Evolutionary conservation across 2,797 vertebrate genomes (phyloP).

Genomic region (Tiaroga cobitis): DNA sequence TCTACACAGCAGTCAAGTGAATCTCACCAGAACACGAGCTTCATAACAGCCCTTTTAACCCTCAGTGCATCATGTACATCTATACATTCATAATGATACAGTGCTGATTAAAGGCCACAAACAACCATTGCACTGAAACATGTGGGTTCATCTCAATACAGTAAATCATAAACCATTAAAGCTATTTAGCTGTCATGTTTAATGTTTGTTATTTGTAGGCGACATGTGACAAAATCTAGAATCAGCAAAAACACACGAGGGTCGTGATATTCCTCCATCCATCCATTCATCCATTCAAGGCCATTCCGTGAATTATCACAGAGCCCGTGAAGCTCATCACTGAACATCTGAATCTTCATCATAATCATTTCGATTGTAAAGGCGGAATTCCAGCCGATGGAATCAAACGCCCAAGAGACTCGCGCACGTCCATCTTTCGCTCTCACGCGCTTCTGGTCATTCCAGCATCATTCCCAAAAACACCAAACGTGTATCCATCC

Average conservation of each 20-base stretch:
- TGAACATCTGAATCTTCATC: not conserved
- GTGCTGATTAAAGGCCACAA: constrained; percentile 5
- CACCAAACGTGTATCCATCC: not conserved
- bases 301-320: not conserved
- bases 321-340: not conserved
- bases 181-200: not conserved
- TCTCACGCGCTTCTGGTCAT: not conserved
- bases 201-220: not conserved
- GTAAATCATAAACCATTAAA: too few relatives aligned
- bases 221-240: not conserved
- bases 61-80: not conserved
- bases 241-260: not conserved
- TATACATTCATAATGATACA: not conserved
- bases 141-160: not conserved
- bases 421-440: constrained; percentile 8
- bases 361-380: not conserved
- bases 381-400: not conserved
- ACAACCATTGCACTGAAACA: not conserved
- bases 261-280: not conserved
- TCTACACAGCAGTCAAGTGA: not conserved
- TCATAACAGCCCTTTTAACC: not conserved
- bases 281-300: not conserved
- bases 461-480: not conserved
- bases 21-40: not conserved
- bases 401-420: constrained; percentile 5